phyloP scores from a whole-genome alignment of 2,888 invertebrate species.

The Plemyria rubiginata region DNA sequence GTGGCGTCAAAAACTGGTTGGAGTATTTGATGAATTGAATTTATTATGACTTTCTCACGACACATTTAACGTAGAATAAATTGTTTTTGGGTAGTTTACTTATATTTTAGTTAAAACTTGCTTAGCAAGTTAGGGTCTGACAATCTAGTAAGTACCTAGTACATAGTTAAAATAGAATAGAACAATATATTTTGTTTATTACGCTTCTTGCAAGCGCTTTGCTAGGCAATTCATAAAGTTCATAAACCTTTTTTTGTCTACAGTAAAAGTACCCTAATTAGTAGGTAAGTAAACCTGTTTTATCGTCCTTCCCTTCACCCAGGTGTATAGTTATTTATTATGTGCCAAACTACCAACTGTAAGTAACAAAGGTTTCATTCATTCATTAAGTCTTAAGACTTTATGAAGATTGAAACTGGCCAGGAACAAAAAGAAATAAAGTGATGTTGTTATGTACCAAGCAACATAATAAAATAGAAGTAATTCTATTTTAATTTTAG shows the following conservation, averaged over 20 bases:
- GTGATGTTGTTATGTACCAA: constrained; percentile 6
- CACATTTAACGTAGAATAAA: constrained; percentile 26
- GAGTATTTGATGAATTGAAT: constrained; percentile 10
- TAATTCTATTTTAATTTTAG: constrained; percentile 32
- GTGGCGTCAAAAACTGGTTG: constrained; percentile 22
- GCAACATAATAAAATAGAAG: background rate
- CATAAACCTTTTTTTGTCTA: no score
- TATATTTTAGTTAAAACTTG: constrained; percentile 14
- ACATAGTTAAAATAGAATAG: no score
- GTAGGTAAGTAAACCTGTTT: no score
- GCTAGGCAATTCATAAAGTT: no score
- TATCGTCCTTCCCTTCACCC: no score
- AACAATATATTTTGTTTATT: no score
- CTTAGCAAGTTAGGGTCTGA: constrained; percentile 3
- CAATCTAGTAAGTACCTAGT: no score
- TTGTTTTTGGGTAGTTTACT: constrained; percentile 16
- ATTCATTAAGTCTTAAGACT: background rate
- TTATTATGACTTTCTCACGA: constrained; percentile 32
- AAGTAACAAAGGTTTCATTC: no score
- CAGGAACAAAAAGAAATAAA: constrained; percentile 18
- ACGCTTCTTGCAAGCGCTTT: no score
- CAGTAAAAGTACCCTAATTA: no score
- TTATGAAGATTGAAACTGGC: constrained; percentile 8
- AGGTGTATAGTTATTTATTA: no score
- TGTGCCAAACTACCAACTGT: no score